These are phyloP conservation scores for Sebastes matsubarae DNA, from an alignment of 2,797 vertebrate genomes.

Conservation along the genomic window DNA sequence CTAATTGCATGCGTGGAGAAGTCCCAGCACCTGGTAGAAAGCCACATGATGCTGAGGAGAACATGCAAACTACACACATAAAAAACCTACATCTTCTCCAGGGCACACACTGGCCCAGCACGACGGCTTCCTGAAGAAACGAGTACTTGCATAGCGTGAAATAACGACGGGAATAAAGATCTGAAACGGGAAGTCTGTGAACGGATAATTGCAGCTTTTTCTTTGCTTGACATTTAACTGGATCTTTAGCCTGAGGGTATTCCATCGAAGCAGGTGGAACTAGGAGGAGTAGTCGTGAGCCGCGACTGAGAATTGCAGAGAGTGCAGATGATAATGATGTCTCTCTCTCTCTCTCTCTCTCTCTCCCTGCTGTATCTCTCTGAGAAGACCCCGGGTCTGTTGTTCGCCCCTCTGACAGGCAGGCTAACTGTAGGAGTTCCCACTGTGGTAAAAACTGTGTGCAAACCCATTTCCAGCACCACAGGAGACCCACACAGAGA, in stretches of 20 bases:
- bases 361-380: constrained; percentile 5
- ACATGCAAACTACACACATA: background rate
- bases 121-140: background rate
- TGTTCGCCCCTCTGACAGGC: constrained; percentile 40
- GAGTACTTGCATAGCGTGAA: constrained; percentile 6
- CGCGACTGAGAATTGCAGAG: constrained; percentile 23
- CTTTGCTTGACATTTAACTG: constrained; percentile 59
- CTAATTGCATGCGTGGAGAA: background rate
- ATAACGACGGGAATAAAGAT: constrained; percentile 44
- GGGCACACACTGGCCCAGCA: background rate
- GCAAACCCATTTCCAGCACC: constrained; percentile 55
- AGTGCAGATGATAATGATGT: constrained; percentile 49
- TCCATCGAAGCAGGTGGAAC: constrained; percentile 47
- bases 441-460: constrained; percentile 57
- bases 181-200: constrained; percentile 41
- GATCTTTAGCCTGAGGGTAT: constrained; percentile 53
- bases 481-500: constrained; percentile 29
- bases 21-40: background rate
- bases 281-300: constrained; percentile 23
- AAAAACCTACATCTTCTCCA: background rate
- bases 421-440: constrained; percentile 51
- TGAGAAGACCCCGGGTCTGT: constrained; percentile 24
- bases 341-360: background rate
- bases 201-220: constrained; percentile 57
- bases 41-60: background rate